These are phyloP conservation scores for Agelas oroides DNA, from an alignment of 37 sponge, comb jelly and placozoan genomes.

Conservation along the genomic window DNA sequence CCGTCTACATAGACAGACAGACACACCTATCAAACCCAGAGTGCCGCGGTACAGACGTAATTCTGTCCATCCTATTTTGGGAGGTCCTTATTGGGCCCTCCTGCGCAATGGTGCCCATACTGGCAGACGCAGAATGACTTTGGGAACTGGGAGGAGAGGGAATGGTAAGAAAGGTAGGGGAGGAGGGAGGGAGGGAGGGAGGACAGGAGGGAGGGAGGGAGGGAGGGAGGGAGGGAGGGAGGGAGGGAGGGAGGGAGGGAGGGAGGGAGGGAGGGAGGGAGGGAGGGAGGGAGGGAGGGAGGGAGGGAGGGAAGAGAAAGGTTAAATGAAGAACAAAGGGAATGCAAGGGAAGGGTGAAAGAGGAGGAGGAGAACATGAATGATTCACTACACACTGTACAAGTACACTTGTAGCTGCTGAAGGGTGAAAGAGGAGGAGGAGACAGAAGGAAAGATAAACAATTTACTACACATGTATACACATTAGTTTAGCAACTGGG, in stretches of 20 bases:
- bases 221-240: conserved; percentile 18
- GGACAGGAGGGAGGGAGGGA: conserved; percentile 14
- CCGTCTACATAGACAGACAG: background rate
- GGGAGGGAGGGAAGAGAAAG: background rate
- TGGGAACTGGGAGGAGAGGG: background rate
- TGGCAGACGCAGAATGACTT: conserved; percentile 86
- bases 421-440: no score
- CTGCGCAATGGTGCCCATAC: conserved; percentile 87
- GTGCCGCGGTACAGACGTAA: background rate
- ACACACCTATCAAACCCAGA: conserved; percentile 35
- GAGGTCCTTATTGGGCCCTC: conserved; percentile 45
- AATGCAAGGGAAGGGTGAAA: no score
- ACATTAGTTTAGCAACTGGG: background rate
- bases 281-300: background rate
- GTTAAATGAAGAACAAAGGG: no score
- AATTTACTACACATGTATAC: no score
- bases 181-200: background rate
- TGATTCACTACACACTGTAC: no score
- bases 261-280: no score
- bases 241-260: background rate
- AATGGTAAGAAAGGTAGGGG: background rate
- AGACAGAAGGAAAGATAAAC: no score
- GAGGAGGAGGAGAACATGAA: no score
- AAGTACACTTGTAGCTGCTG: background rate
- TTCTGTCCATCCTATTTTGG: background rate